Evolutionary conservation across 2,888 invertebrate species (phyloP).

Genomic region (Helicoverpa assulta): DNA sequence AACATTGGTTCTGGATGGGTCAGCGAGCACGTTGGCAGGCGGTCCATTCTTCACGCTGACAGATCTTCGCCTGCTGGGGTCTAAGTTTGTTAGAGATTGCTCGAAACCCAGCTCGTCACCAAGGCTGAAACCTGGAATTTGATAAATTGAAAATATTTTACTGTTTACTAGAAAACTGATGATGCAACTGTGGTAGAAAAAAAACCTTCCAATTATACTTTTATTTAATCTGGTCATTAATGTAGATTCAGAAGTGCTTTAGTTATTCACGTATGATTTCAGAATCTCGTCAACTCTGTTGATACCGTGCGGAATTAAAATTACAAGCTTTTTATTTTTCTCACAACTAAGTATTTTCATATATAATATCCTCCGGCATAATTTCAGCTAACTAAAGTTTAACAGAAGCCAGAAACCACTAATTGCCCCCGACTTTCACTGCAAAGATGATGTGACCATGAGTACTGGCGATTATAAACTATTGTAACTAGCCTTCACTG

Average conservation of each 20-base stretch:
- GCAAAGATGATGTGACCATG: constrained; percentile 40
- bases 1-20: constrained; percentile 72
- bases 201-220: no score
- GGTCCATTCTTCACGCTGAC: constrained; percentile 90
- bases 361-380: not conserved
- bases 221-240: no score
- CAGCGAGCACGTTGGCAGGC: constrained; percentile 81
- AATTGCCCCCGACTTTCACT: constrained; percentile 39
- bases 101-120: constrained; percentile 96
- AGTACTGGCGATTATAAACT: constrained; percentile 28
- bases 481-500: constrained; percentile 35
- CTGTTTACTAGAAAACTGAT: no score
- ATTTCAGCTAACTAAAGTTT: constrained; percentile 6
- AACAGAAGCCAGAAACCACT: constrained; percentile 4
- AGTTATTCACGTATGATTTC: no score
- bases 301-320: no score
- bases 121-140: constrained; percentile 94
- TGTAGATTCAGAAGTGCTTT: no score
- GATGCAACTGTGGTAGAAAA: no score
- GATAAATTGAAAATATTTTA: no score
- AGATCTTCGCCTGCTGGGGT: constrained; percentile 93
- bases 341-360: no score
- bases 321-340: not conserved
- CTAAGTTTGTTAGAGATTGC: constrained; percentile 95
- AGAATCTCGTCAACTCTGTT: no score